Base-by-base conservation (phyloP, 2,888 invertebrate species). In the Phyllotreta striolata region DNA sequence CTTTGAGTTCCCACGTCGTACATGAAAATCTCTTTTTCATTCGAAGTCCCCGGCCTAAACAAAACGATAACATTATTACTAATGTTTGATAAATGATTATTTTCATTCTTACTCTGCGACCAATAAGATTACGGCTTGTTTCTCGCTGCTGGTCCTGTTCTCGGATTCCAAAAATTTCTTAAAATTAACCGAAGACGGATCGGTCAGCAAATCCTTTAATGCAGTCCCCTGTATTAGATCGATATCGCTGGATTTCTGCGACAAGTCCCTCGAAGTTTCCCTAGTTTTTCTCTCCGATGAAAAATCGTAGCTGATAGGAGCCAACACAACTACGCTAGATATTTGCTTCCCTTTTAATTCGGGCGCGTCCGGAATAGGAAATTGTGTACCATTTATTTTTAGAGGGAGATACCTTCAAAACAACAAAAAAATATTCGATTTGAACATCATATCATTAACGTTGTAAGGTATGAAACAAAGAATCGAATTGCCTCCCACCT, bases 281-380 rank as follows among this genome's bases (percentile, higher is more conserved):
- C 89, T 82, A 75, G 87, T 85, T 59, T 83, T 82, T 73, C 88
- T 84, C 47, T 80, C 83, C 66, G 73, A 81, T 35, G 79, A 74
- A 71, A 85, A 85, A 76, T 88, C 88, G 63, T 91, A 91, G 78
- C 91, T 89, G 1, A 93, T 91, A 0, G 93, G 93, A 2, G 93
- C 93, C 67, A 94, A 79, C 1, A 93, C 92, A 0, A 94, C 93
- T 1, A 94, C 93, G 76, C 93, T 93, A 7, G 91, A 88, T n/a
- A 94, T 88, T 77, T 86, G 89, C 75, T 90, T 89, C 52, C 91
- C 92, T 74, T 85, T 86, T 24, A 94, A 80, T 75, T 89, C 88
- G n/a, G 88, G 87, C 24, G 88, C 89, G 76, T 92, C 91, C 3
- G 93, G 93, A 56, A 93, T 85, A 3, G 94, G 93, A 76, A 94